phyloP scores from a whole-genome alignment of 2,113 vertebrate genomes.

The Clarias magur region DNA sequence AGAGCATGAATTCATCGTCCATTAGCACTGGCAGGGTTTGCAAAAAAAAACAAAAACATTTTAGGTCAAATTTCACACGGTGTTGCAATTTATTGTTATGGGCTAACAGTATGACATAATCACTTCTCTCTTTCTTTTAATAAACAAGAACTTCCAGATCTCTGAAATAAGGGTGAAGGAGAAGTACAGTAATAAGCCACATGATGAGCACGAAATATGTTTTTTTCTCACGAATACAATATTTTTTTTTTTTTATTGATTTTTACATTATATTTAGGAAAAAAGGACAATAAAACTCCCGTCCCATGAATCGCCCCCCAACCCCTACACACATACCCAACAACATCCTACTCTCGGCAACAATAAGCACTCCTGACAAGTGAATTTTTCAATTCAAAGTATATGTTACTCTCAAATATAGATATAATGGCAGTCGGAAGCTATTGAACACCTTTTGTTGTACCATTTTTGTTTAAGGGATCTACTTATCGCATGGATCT shows the following conservation, averaged over 20 bases:
- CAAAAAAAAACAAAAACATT: neutral
- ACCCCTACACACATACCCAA: too few relatives aligned
- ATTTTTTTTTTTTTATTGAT: too few relatives aligned
- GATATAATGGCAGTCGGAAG: neutral
- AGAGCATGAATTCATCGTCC: neutral
- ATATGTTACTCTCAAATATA: neutral
- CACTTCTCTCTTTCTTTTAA: neutral
- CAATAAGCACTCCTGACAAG: too few relatives aligned
- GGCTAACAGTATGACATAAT: neutral
- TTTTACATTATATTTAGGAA: too few relatives aligned
- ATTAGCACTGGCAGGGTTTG: too few relatives aligned
- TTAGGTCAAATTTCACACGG: neutral
- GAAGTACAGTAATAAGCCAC: neutral
- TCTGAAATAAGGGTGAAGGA: neutral
- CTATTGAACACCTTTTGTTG: neutral
- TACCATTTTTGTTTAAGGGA: neutral
- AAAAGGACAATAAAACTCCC: too few relatives aligned
- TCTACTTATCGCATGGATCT: neutral
- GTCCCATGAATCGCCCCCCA: too few relatives aligned
- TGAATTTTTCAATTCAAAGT: too few relatives aligned
- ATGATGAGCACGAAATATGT: neutral
- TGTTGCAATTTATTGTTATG: neutral
- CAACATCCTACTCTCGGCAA: too few relatives aligned
- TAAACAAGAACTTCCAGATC: neutral
- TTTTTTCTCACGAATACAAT: neutral